Evolutionary conservation across 2,797 vertebrate species (phyloP), one percentile per base, ranked within the genome.

Genomic region (Poeciliopsis turneri): DNA sequence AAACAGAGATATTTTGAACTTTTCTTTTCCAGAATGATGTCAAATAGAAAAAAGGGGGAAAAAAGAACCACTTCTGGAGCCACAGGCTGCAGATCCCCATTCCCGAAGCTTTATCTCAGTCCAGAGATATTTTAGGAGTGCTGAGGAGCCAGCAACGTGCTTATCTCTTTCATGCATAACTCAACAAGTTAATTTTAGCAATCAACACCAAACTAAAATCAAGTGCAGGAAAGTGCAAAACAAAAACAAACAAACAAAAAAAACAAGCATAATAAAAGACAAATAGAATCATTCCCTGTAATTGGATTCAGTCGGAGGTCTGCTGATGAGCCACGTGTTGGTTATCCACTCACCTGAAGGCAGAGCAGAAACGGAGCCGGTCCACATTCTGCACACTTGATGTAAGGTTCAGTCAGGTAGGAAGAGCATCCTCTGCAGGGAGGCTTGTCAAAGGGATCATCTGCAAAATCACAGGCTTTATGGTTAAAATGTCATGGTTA

Each of bases 321-420:
- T 46, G 61, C 2, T 2, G 13, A 23, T 7, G 20, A 76, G 72
- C 2, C 39, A 16, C 0, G 12, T 57, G 10, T 55, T 6, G 33
- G 28, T 57, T 15, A 51, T 2, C 0, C 0, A 70, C 78, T 92
- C 78, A 98, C 98, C 97, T 99, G 98, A 79, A 99, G 96, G 81
- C 98, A 99, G n/a, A 99, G 95, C 28, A 98, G 91, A 86, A 99
- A 96, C 53, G 97, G 95, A 71, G 98, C 96, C 0, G 98, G 98
- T 68, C 97, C 97, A 78, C 98, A 99, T 89, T 99, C 98, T 0
- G 97, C 97, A 94, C 98, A 99, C 82, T 99, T 99, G 74, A 99
- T 97, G 53, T 99, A 99, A 0, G 98, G 98, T 87, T 99, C 98
- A 0, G 96, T 96, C 41, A 99, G 95, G 89, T 97, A 96, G 0